Evolutionary conservation across 2,113 vertebrate species (phyloP).

Genomic region (Myrmecophaga tridactyla): DNA sequence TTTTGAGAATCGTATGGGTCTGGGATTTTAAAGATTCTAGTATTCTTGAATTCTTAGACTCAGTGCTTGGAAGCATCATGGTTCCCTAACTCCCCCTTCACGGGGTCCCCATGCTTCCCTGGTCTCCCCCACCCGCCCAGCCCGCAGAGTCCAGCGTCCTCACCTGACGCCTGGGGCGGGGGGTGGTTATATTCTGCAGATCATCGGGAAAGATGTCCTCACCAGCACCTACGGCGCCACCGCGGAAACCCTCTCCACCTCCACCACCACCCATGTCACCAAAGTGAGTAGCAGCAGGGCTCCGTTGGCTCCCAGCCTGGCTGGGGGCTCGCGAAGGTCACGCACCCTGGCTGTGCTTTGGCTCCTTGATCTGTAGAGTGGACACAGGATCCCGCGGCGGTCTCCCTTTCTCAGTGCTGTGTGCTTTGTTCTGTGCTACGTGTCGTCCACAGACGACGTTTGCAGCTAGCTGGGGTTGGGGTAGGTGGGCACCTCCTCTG

Average conservation of each 20-base stretch:
- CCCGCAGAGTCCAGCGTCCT: conserved; percentile 29
- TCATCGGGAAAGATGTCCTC: conserved; percentile 85
- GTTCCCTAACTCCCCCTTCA: background rate
- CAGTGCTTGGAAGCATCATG: conserved; percentile 16
- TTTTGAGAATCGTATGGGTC: background rate
- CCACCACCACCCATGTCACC: conserved; percentile 98
- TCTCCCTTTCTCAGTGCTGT: background rate
- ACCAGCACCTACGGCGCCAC: conserved; percentile 87
- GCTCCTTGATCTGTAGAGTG: background rate
- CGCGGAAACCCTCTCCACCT: conserved; percentile 94
- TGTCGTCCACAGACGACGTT: background rate
- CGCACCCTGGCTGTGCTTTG: background rate
- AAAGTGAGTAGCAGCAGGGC: conserved; percentile 89
- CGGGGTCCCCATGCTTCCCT: background rate
- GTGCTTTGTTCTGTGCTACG: background rate
- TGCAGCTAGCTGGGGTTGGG: background rate
- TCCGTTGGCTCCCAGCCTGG: background rate
- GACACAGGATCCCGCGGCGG: background rate
- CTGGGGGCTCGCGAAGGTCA: conserved; percentile 23
- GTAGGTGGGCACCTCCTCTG: background rate
- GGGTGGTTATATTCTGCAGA: conserved; percentile 78
- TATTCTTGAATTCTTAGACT: conserved; percentile 33
- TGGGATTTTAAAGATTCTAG: conserved; percentile 4
- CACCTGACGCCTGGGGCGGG: conserved; percentile 67
- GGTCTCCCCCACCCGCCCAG: background rate